Percentiles rank a stretch among this genome's conserved stretches.
Conservation (phyloP, 2,797 vertebrate species). For the Eulemur mongoz region DNA sequence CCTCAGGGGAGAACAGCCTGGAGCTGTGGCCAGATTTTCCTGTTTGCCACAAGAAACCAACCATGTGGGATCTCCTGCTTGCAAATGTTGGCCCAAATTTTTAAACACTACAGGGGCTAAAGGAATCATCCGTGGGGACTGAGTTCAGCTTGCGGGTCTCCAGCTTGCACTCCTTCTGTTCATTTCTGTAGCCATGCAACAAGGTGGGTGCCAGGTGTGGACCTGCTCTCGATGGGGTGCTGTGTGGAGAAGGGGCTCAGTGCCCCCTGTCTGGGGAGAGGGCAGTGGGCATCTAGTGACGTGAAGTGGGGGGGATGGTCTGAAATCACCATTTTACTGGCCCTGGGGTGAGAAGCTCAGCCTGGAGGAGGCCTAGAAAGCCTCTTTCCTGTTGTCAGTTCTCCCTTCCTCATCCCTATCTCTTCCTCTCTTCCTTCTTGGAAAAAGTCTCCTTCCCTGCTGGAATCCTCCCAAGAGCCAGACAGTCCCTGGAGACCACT, state of each 20-base stretch:
- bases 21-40: background rate
- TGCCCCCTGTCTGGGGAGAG: accelerated
- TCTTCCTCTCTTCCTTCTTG: background rate
- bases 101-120: background rate
- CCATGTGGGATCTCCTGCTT: background rate
- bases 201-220: background rate
- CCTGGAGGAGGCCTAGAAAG: background rate
- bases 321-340: background rate
- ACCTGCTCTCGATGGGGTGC: background rate
- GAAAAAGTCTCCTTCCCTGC: background rate
- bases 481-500: accelerated
- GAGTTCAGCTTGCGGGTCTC: background rate
- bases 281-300: background rate
- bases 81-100: background rate
- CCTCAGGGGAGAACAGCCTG: background rate
- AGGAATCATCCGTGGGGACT: accelerated
- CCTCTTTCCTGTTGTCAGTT: background rate
- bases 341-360: background rate
- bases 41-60: background rate
- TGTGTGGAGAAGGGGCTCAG: background rate
- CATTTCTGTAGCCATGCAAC: background rate
- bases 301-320: background rate
- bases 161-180: accelerated
- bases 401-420: background rate
- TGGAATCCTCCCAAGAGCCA: background rate